Conservation (phyloP, 2,888 invertebrate species). For the Philhelius pedissequus region DNA sequence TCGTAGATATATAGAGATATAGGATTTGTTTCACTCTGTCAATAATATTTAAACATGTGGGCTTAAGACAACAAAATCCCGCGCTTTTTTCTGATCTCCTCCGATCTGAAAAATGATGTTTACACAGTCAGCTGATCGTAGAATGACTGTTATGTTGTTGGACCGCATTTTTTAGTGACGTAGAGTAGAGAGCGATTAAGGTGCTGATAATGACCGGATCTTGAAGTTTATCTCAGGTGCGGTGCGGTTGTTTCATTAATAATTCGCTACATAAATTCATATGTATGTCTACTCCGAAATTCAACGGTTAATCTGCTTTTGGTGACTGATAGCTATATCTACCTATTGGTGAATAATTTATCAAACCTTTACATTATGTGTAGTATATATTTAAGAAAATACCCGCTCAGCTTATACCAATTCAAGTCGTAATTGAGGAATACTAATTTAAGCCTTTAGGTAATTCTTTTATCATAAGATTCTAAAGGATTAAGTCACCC, state of each 20-base stretch:
- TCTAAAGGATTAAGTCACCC: too few relatives aligned
- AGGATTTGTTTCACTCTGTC: not conserved
- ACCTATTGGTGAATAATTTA: not conserved
- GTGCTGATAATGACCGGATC: constrained; percentile 60
- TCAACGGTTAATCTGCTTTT: not conserved
- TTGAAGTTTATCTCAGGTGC: constrained; percentile 55
- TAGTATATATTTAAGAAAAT: too few relatives aligned
- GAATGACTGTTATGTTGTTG: constrained; percentile 1
- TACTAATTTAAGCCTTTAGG: too few relatives aligned
- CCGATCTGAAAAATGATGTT: constrained; percentile 23
- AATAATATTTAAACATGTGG: constrained; percentile 12
- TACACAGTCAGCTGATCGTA: constrained; percentile 59
- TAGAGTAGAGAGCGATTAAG: not conserved
- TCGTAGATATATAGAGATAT: not conserved
- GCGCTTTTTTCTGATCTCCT: constrained; percentile 49
- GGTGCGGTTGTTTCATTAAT: not conserved
- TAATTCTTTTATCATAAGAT: too few relatives aligned
- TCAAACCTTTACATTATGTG: too few relatives aligned
- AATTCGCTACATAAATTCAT: constrained; percentile 2
- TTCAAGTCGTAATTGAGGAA: too few relatives aligned
- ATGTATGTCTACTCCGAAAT: not conserved
- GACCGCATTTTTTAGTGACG: constrained; percentile 40
- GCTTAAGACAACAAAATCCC: constrained; percentile 40
- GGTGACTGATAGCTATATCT: too few relatives aligned
- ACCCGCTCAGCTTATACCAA: too few relatives aligned